Percentiles rank a stretch among this genome's conserved stretches.
phyloP scores from a whole-genome alignment of 2,797 vertebrate species.

The Pelochelys cantorii region DNA sequence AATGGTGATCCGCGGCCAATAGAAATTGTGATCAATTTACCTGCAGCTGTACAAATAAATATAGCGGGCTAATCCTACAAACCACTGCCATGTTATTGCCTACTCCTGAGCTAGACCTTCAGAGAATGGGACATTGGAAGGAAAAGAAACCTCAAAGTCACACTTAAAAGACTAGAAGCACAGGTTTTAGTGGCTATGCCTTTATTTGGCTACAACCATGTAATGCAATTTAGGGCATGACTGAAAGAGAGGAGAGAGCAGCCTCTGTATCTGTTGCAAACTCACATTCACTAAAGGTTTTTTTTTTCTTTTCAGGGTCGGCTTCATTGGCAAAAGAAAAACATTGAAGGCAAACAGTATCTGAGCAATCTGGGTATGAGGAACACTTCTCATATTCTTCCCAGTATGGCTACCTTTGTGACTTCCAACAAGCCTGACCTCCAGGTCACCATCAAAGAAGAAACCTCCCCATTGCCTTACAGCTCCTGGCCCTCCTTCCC shows the following conservation, averaged over 20 bases:
- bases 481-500: slow-evolving; percentile 83
- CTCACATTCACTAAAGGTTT: fast-evolving
- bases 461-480: slow-evolving; percentile 89
- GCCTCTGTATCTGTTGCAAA: not conserved
- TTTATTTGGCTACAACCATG: not conserved
- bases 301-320: slow-evolving; percentile 65
- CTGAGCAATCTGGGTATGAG: slow-evolving; percentile 82
- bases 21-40: no score
- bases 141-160: not conserved
- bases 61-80: no score
- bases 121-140: not conserved
- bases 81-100: no score
- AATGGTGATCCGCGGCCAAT: no score
- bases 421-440: slow-evolving; percentile 90
- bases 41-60: no score
- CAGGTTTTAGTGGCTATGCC: not conserved
- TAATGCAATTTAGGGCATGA: not conserved
- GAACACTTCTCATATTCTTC: slow-evolving; percentile 86
- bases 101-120: not conserved
- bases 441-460: slow-evolving; percentile 91
- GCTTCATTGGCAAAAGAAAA: slow-evolving; percentile 83
- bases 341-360: slow-evolving; percentile 83
- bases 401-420: slow-evolving; percentile 94
- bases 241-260: not conserved
- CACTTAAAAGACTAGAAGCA: not conserved